Evolutionary conservation across 2,113 vertebrate genomes (phyloP).

Genomic region (Menidia beryllina): DNA sequence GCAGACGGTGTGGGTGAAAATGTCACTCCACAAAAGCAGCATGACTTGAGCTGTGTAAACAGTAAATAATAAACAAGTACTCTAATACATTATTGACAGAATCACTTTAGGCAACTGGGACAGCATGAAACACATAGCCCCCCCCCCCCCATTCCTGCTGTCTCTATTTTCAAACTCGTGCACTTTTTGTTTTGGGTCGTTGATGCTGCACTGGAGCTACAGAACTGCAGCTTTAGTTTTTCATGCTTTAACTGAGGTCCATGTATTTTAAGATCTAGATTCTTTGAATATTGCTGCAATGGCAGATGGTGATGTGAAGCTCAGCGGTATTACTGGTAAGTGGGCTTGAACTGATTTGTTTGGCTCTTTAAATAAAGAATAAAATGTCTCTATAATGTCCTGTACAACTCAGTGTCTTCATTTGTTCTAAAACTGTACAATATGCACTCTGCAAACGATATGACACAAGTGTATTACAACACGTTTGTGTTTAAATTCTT

Average conservation of each 20-base stretch:
- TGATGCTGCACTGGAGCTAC: constrained; percentile 38
- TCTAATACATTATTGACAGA: constrained; percentile 84
- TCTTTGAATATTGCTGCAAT: not conserved
- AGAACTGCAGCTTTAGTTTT: constrained; percentile 25
- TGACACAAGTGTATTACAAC: too few relatives aligned
- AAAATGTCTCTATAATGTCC: too few relatives aligned
- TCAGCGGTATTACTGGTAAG: constrained; percentile 1
- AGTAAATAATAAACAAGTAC: constrained; percentile 85
- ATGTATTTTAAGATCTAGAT: constrained; percentile 20
- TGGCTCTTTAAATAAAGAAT: not conserved
- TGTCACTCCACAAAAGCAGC: constrained; percentile 78
- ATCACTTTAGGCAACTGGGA: constrained; percentile 83
- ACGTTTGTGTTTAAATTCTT: too few relatives aligned
- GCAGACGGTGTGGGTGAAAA: constrained; percentile 65
- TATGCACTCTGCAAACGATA: not conserved
- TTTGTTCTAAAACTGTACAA: not conserved
- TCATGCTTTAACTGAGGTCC: constrained; percentile 22
- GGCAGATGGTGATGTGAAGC: not conserved
- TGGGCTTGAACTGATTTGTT: constrained; percentile 1
- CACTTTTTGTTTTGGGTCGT: constrained; percentile 64
- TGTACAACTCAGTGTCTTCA: too few relatives aligned
- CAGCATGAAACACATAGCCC: constrained; percentile 70
- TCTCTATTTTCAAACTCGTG: constrained; percentile 57
- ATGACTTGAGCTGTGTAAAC: constrained; percentile 80
- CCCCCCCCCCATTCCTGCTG: constrained; percentile 1